phyloP scores from a whole-genome alignment of 2,797 vertebrate species.

The Acanthornis magna region DNA sequence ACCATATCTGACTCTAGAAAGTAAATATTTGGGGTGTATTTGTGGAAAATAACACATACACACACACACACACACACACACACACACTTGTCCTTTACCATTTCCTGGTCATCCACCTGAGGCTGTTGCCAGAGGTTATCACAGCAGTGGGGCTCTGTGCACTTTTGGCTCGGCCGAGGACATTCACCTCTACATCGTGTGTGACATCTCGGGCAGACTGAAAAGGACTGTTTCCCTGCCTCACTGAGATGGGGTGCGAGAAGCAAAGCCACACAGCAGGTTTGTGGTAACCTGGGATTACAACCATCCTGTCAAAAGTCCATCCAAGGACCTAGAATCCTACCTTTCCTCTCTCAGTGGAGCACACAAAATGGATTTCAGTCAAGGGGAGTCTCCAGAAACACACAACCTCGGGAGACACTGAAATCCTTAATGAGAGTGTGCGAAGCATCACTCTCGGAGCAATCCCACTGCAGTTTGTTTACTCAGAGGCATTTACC shows the following conservation, averaged over 20 bases:
- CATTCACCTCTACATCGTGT: fast-evolving
- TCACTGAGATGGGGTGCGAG: fast-evolving
- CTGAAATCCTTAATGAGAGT: neutral
- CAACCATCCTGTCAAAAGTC: neutral
- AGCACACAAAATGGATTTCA: neutral
- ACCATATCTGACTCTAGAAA: neutral
- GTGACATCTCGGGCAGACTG: neutral
- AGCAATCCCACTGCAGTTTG: neutral
- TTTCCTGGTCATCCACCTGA: neutral
- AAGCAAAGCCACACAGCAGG: neutral
- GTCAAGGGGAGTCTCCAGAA: neutral
- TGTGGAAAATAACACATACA: neutral
- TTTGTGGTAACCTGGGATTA: neutral
- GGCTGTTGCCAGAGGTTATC: neutral
- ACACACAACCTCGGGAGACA: neutral
- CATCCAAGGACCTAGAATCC: neutral
- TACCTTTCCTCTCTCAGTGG: neutral
- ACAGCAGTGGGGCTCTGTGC: neutral
- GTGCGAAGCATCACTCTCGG: neutral
- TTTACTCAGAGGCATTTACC: neutral
- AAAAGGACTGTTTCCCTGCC: neutral
- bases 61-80: too few relatives aligned
- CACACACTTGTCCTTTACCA: neutral
- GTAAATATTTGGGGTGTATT: neutral
- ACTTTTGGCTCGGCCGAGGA: neutral